A percentile compares a stretch with the other conserved stretches of the same genome.
phyloP scores from a whole-genome alignment of 2,113 vertebrate species.

The Carassius gibelio region DNA sequence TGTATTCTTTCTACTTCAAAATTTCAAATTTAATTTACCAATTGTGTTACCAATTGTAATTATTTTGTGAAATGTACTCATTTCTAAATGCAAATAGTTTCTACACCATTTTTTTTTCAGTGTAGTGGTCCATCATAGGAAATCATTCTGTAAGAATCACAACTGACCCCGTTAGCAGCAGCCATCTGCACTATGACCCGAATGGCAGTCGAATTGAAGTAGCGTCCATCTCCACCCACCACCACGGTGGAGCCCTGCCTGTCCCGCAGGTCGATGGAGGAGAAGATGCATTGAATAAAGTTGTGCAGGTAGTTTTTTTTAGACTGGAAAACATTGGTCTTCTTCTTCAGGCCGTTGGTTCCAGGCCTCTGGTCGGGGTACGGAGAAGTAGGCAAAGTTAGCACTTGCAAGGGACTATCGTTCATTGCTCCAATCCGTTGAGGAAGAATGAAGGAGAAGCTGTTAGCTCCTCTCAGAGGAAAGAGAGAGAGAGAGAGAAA shows the following conservation, averaged over 20 bases:
- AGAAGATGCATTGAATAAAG: slow-evolving; percentile 94
- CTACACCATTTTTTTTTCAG: too few relatives aligned
- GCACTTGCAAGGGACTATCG: slow-evolving; percentile 81
- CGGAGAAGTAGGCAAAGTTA: slow-evolving; percentile 86
- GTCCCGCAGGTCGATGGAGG: slow-evolving; percentile 92
- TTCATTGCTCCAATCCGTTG: slow-evolving; percentile 77
- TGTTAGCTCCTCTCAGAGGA: slow-evolving; percentile 60
- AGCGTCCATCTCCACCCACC: slow-evolving; percentile 94
- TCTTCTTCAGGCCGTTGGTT: slow-evolving; percentile 85
- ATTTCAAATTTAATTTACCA: too few relatives aligned
- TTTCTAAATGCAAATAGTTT: too few relatives aligned
- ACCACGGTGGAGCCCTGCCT: slow-evolving; percentile 93
- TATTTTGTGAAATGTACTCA: too few relatives aligned
- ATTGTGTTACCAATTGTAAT: too few relatives aligned
- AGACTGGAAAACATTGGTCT: slow-evolving; percentile 83
- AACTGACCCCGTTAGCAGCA: slow-evolving; percentile 97
- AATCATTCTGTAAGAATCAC: slow-evolving; percentile 49
- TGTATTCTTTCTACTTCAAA: too few relatives aligned
- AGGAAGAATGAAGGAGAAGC: slow-evolving; percentile 59
- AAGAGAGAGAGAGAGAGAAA: slow-evolving; percentile 45
- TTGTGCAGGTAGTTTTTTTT: slow-evolving; percentile 92
- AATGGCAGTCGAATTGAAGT: slow-evolving; percentile 88
- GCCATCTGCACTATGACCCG: slow-evolving; percentile 95
- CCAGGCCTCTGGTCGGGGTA: slow-evolving; percentile 90
- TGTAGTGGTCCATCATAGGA: slow-evolving; percentile 16